These are phyloP conservation scores for Cancer borealis DNA, from an alignment of 2,888 invertebrate genomes.

Conservation along the genomic window DNA sequence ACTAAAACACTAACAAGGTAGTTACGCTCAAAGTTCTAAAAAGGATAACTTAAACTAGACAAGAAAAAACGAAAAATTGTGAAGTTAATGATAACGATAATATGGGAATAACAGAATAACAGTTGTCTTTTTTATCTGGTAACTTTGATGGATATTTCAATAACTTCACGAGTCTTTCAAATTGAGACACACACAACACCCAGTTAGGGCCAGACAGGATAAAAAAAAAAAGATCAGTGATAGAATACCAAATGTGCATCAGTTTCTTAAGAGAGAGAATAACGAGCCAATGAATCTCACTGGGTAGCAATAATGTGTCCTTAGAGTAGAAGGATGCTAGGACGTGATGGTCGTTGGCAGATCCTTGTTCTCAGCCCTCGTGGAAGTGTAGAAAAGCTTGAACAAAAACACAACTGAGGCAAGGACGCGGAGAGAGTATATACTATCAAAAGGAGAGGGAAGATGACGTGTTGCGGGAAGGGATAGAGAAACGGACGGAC, in stretches of 20 bases:
- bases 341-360: neutral
- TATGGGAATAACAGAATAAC: neutral
- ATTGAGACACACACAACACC: neutral
- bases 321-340: neutral
- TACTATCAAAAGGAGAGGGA: neutral
- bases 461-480: neutral
- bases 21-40: neutral
- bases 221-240: neutral
- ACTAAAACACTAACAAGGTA: neutral
- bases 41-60: neutral
- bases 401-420: neutral
- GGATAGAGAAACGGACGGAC: neutral
- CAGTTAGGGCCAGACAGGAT: conserved; percentile 3
- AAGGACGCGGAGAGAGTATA: neutral
- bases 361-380: neutral
- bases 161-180: neutral
- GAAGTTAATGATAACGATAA: neutral
- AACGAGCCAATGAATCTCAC: conserved; percentile 20
- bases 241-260: neutral
- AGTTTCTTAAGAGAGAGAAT: neutral
- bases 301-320: neutral
- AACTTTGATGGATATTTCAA: neutral
- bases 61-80: neutral
- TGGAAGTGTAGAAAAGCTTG: too few relatives aligned
- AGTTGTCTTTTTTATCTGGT: neutral